Evolutionary conservation across 2,888 invertebrate genomes (phyloP), one percentile per base, ranked within the genome.

Genomic region (Cheilosia scutellata): DNA sequence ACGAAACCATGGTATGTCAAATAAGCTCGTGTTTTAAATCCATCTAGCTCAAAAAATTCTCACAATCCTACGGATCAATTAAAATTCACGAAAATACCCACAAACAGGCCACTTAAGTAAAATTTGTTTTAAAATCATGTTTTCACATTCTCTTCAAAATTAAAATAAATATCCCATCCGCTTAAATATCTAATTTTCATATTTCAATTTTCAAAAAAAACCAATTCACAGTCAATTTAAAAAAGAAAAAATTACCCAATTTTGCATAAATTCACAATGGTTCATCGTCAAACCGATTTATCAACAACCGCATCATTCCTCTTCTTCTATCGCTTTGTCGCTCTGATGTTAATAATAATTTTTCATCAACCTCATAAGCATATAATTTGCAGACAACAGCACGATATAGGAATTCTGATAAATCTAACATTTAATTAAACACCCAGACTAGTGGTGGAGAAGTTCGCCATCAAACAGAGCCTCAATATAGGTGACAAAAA

Each of bases 251-350:
- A 49, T 25, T 29, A 57, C 57, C 55, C 11, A 9, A 13, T 68
- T 83, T 68, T 74, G 78, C 83, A 83, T 83, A 83, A 37, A 51
- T 68, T 74, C 78, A 78, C 72, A 62, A 78, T 78, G 60, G 82
- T 47, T 78, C 72, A 83, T 83, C 74, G 42, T 9, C 33, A 40
- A 55, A 68, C 4, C 74, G 78, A 78, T 83, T 63, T 51, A 78
- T 83, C 60, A 78, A 9, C 11, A 16, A 42, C 44, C n/a, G 13
- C 49, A 16, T 33, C 29, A 29, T 20, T n/a, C 31, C 9, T 29
- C 9, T 37, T 4, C 9, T 25, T 2, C 16, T 2, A 1, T 1
- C 9, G 60, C 2, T 27, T 25, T 51, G 20, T 51, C 42, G 7
- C 33, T 13, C 44, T 25, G 2, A 47, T 29, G 57, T 7, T 57